Conservation (phyloP, 1,140 invertebrate genomes). For the Brachionus asplanchnoidis region DNA sequence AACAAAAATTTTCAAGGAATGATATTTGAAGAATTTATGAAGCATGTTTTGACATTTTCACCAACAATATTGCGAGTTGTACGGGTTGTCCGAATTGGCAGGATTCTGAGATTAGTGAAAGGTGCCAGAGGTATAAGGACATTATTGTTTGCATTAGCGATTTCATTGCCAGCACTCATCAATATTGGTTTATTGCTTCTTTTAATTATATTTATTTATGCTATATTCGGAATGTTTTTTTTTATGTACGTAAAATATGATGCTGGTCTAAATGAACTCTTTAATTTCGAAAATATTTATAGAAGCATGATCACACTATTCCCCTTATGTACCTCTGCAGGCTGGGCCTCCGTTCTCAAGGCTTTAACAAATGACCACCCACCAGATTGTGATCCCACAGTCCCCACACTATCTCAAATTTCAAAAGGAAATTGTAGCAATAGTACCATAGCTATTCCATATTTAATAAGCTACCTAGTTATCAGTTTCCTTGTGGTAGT, state of each 20-base stretch:
- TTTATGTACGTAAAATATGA: conserved; percentile 94
- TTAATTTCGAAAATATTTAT: conserved; percentile 97
- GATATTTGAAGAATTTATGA: conserved; percentile 88
- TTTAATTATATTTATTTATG: conserved; percentile 98
- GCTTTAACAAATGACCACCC: conserved; percentile 83
- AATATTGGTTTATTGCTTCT: conserved; percentile 96
- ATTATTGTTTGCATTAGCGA: conserved; percentile 89
- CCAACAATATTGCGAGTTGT: conserved; percentile 93
- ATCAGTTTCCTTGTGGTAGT: conserved; percentile 97
- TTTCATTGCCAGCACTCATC: conserved; percentile 93
- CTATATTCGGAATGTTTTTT: conserved; percentile 98
- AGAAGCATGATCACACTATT: conserved; percentile 95
- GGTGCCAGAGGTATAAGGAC: conserved; percentile 94
- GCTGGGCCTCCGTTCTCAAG: conserved; percentile 90
- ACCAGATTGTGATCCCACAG: conserved; percentile 67
- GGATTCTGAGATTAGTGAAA: conserved; percentile 91
- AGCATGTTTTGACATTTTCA: conserved; percentile 87
- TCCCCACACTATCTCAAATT: conserved; percentile 69
- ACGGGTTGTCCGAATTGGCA: conserved; percentile 90
- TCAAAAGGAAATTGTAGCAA: conserved; percentile 84
- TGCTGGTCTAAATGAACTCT: conserved; percentile 87
- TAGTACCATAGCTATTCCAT: conserved; percentile 84
- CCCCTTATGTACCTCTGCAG: conserved; percentile 96
- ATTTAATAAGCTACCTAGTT: conserved; percentile 87
- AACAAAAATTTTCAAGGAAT: conserved; percentile 66